These are phyloP conservation scores for Penaeus chinensis DNA, from an alignment of 1,140 invertebrate genomes.

Conservation along the genomic window DNA sequence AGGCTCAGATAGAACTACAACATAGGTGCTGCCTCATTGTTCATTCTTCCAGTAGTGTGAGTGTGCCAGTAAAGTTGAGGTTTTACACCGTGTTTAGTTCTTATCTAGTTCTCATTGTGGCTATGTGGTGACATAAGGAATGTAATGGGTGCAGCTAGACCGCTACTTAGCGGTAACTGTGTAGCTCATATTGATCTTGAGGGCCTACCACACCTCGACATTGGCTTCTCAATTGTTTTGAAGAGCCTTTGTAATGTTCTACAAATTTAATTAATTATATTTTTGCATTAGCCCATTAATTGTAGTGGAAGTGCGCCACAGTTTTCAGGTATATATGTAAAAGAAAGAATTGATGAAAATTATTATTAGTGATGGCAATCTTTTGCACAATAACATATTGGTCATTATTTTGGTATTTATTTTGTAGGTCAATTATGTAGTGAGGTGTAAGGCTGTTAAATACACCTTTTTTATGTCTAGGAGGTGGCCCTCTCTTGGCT, in stretches of 20 bases:
- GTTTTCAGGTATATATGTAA: too few species aligned
- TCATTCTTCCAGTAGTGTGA: constrained; percentile 45
- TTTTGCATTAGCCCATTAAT: too few species aligned
- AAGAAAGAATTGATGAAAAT: too few species aligned
- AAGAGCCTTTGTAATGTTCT: too few species aligned
- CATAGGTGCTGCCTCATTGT: constrained; percentile 23
- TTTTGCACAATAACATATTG: background rate
- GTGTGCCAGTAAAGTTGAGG: constrained; percentile 40
- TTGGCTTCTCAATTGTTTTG: constrained; percentile 6
- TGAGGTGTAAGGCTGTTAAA: too few species aligned
- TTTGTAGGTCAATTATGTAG: too few species aligned
- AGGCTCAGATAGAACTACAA: constrained; percentile 1
- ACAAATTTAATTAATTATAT: too few species aligned
- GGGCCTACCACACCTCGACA: constrained; percentile 29
- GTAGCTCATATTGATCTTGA: constrained; percentile 47
- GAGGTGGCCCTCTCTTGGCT: constrained; percentile 33
- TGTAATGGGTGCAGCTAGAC: constrained; percentile 30
- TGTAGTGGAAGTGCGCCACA: too few species aligned
- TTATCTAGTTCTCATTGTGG: background rate
- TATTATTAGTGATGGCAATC: constrained; percentile 6
- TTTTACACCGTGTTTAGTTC: constrained; percentile 8
- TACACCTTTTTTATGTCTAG: constrained; percentile 17
- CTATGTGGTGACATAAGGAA: constrained; percentile 11
- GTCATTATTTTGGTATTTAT: too few species aligned
- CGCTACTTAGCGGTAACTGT: constrained; percentile 37